Percentiles rank a stretch among this genome's conserved stretches.
Conservation (phyloP, 2,888 invertebrate genomes). For the Podotricha telesiphe region DNA sequence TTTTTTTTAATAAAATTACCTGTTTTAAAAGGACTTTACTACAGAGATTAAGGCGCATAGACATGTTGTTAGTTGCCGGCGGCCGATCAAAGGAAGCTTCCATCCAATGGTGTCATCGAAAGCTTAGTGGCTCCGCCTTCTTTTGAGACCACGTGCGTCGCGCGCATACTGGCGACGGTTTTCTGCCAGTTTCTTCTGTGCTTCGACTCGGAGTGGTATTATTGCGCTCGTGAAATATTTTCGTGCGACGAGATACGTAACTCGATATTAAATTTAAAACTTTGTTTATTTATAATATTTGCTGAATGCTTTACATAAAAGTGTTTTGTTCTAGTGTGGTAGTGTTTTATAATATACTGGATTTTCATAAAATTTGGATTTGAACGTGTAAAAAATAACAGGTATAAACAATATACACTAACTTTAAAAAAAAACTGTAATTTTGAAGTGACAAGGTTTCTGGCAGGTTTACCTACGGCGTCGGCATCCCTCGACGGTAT, state of each 20-base stretch:
- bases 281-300: constrained; percentile 15
- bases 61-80: constrained; percentile 81
- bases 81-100: constrained; percentile 74
- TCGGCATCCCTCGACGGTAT: constrained; percentile 60
- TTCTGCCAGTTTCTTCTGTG: constrained; percentile 67
- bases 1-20: constrained; percentile 83
- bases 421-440: constrained; percentile 51
- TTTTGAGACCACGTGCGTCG: constrained; percentile 77
- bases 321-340: constrained; percentile 11
- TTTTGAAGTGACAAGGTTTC: constrained; percentile 48
- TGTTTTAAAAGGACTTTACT: constrained; percentile 83
- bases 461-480: constrained; percentile 48
- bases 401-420: constrained; percentile 49
- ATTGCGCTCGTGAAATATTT: constrained; percentile 38
- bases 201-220: constrained; percentile 49
- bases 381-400: constrained; percentile 43
- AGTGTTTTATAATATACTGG: constrained; percentile 28
- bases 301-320: not conserved
- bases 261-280: constrained; percentile 48
- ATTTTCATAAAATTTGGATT: constrained; percentile 40
- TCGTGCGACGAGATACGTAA: constrained; percentile 42
- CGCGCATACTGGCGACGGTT: constrained; percentile 66
- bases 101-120: constrained; percentile 63
- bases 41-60: constrained; percentile 82
- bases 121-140: constrained; percentile 63